These are phyloP conservation scores for Nixonia krombeini DNA, from an alignment of 1,140 invertebrate genomes.

Conservation along the genomic window DNA sequence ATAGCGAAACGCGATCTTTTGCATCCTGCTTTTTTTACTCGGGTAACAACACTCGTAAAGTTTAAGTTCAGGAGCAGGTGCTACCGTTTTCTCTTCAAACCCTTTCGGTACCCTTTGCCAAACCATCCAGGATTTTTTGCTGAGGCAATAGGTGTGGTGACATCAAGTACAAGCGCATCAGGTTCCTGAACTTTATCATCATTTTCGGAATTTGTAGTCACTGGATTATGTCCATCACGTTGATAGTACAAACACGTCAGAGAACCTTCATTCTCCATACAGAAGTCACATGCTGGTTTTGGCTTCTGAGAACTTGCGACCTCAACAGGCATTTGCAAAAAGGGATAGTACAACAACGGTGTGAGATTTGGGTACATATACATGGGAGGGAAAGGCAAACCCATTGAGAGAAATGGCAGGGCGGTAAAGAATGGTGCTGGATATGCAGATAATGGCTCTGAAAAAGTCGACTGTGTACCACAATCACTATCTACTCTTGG, in stretches of 20 bases:
- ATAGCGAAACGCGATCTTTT: not conserved
- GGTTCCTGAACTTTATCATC: slow-evolving; percentile 50
- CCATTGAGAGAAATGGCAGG: slow-evolving; percentile 68
- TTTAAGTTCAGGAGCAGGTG: slow-evolving; percentile 45
- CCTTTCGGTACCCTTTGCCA: slow-evolving; percentile 75
- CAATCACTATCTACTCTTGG: slow-evolving; percentile 41
- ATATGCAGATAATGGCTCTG: slow-evolving; percentile 57
- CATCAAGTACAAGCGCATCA: slow-evolving; percentile 42
- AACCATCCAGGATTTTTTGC: slow-evolving; percentile 77
- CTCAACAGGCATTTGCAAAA: slow-evolving; percentile 57
- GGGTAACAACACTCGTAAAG: slow-evolving; percentile 6
- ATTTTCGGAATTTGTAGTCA: slow-evolving; percentile 17
- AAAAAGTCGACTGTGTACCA: slow-evolving; percentile 44
- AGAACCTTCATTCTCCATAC: slow-evolving; percentile 67
- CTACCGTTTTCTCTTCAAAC: slow-evolving; percentile 73
- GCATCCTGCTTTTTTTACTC: slow-evolving; percentile 1
- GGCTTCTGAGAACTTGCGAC: slow-evolving; percentile 52
- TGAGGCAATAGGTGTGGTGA: slow-evolving; percentile 53
- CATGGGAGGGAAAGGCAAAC: slow-evolving; percentile 67
- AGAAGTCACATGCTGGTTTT: slow-evolving; percentile 66
- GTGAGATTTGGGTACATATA: slow-evolving; percentile 67
- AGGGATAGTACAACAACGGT: slow-evolving; percentile 64
- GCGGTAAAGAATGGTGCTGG: slow-evolving; percentile 65
- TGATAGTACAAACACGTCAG: slow-evolving; percentile 67
- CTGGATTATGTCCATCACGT: slow-evolving; percentile 48